Evolutionary conservation across 35 echinoderm and acorn worm genomes (phyloP).

Genomic region (Anneissia japonica): DNA sequence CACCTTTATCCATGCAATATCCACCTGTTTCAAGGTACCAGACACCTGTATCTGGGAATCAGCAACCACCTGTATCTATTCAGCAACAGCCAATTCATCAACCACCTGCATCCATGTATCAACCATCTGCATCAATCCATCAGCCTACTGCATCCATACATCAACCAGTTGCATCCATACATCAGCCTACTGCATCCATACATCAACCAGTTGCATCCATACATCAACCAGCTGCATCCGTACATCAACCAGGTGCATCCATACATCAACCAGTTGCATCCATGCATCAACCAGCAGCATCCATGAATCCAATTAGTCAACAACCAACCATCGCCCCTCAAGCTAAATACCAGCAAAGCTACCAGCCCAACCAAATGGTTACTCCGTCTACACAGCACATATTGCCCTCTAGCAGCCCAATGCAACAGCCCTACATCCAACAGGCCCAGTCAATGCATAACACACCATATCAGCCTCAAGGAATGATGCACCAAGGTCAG

Average conservation of each 20-base stretch:
- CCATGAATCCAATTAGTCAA: background rate
- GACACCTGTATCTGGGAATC: background rate
- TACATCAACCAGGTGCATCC: background rate
- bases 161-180: background rate
- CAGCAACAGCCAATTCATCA: background rate
- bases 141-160: background rate
- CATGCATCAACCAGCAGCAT: background rate
- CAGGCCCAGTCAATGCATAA: background rate
- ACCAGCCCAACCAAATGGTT: background rate
- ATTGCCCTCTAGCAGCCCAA: background rate
- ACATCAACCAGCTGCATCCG: background rate
- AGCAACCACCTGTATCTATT: background rate
- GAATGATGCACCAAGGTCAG: background rate
- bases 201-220: background rate
- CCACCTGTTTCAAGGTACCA: background rate
- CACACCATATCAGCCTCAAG: background rate
- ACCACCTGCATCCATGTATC: constrained; percentile 7
- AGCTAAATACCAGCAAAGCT: background rate
- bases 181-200: background rate
- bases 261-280: background rate
- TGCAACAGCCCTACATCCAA: background rate
- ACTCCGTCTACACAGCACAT: background rate
- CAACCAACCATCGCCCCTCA: background rate
- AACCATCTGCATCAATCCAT: background rate
- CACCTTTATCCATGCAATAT: background rate